A percentile compares a stretch with the other conserved stretches of the same genome.
Evolutionary conservation across 2,797 vertebrate species (phyloP).

Genomic region (Danio tinwini): DNA sequence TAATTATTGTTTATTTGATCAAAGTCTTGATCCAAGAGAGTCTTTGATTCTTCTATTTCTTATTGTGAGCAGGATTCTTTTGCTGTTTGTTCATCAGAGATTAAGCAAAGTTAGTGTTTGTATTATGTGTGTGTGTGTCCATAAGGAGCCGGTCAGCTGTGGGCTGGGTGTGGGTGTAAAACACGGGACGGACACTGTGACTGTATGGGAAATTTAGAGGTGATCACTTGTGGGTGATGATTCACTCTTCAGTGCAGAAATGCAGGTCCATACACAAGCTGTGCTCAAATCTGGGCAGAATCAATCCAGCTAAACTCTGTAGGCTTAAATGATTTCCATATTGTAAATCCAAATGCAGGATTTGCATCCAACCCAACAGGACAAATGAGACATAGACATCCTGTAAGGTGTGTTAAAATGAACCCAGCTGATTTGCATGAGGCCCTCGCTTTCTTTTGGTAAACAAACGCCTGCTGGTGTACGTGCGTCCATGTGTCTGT

Average conservation of each 20-base stretch:
- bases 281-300: conserved; percentile 30
- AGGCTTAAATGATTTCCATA: conserved; percentile 40
- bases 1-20: neutral
- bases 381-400: conserved; percentile 12
- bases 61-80: neutral
- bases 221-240: conserved; percentile 33
- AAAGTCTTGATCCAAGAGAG: no score
- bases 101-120: conserved; percentile 1
- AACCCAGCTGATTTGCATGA: conserved; percentile 40
- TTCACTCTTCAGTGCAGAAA: conserved; percentile 1
- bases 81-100: neutral
- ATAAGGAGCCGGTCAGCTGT: conserved; percentile 27
- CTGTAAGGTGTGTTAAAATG: conserved; percentile 43
- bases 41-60: neutral
- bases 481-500: conserved; percentile 27
- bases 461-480: conserved; percentile 40
- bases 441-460: conserved; percentile 13
- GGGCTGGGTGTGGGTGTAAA: conserved; percentile 39
- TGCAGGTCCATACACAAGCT: conserved; percentile 13
- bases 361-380: conserved; percentile 31
- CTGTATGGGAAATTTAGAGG: conserved; percentile 28
- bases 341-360: conserved; percentile 35
- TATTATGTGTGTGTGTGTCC: neutral
- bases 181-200: conserved; percentile 17
- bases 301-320: conserved; percentile 33